Evolutionary conservation across 2,888 invertebrate genomes (phyloP), one percentile per base, ranked within the genome.

Genomic region (Macrophya alboannulata): DNA sequence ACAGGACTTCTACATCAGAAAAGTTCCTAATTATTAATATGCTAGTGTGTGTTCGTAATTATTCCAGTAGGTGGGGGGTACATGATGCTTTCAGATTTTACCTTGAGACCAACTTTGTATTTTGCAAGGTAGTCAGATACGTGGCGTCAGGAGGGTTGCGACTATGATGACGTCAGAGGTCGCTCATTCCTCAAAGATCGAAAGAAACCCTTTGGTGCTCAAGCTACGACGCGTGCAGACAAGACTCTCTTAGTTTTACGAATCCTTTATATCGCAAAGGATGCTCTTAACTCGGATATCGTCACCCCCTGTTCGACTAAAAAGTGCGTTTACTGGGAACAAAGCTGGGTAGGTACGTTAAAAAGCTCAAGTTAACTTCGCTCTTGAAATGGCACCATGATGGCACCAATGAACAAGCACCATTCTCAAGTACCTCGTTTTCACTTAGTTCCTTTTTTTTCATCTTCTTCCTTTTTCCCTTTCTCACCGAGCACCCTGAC

Each of bases 281-380:
- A 81, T 59, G 81, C 81, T 81, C 81, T 81, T 21, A 43, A 17
- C 62, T 43, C 51, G 81, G 43, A 81, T 31, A 51, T 81, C 40
- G 43, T 62, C 77, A 9, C 43, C 31, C 31, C 31, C 45, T 45
- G n/a, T 43, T 21, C 51, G 77, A 77, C 37, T 37, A n/a, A 8
- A 55, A 48, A 77, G n/a, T 55, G 55, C 48, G 55, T 31, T 17
- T 15, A 55, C 55, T 31, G 55, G 17, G 55, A 77, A 77, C 51
- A 77, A 77, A 55, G 77, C 31, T 74, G 31, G 9, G 77, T 76
- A 37, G n/a, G n/a, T 72, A 37, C 15, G 77, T 4, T 51, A 77
- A 77, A 77, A 37, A 77, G 77, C 77, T 77, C 77, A 15, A 37
- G 55, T 51, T 77, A 55, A n/a, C 77, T 51, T 37, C 37, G 37